Percentiles rank a stretch among this genome's conserved stretches.
Evolutionary conservation across 2,797 vertebrate species (phyloP).

Genomic region (Pogoniulus pusillus): DNA sequence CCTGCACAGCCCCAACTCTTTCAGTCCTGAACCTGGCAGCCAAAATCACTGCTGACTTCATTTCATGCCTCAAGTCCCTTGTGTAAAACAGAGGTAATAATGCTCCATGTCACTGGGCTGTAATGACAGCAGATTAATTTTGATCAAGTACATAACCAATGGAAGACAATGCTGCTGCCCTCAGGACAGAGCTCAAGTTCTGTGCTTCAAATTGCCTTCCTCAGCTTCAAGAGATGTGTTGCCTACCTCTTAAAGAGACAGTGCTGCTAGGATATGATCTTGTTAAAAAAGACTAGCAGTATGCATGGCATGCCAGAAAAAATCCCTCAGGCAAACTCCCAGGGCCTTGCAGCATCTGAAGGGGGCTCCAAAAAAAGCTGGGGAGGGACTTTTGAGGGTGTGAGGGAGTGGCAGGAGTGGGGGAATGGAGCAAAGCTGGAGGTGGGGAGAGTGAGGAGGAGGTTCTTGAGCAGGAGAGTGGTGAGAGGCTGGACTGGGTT

Average conservation of each 20-base stretch:
- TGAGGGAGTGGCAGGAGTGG: too few relatives aligned
- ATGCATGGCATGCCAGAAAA: neutral
- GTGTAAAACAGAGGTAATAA: neutral
- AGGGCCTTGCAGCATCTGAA: too few relatives aligned
- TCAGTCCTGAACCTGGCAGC: neutral
- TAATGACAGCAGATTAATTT: constrained; percentile 34
- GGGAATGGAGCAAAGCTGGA: too few relatives aligned
- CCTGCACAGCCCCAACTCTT: too few relatives aligned
- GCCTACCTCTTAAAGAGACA: neutral
- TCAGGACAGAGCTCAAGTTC: constrained; percentile 1
- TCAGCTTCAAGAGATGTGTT: neutral
- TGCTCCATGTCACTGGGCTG: neutral
- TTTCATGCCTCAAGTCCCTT: constrained; percentile 12
- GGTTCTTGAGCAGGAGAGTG: too few relatives aligned
- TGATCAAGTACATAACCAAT: constrained; percentile 18
- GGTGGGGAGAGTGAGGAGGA: too few relatives aligned
- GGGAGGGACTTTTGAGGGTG: too few relatives aligned
- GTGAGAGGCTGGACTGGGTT: too few relatives aligned
- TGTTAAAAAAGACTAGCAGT: neutral
- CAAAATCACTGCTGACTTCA: neutral
- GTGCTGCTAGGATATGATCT: neutral
- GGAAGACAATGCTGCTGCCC: neutral
- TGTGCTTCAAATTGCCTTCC: neutral
- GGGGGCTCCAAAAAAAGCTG: too few relatives aligned
- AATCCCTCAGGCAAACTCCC: neutral